Percentiles rank a stretch among this genome's conserved stretches.
Evolutionary conservation across 2,797 vertebrate species (phyloP).

Genomic region (Sebastes cheni): DNA sequence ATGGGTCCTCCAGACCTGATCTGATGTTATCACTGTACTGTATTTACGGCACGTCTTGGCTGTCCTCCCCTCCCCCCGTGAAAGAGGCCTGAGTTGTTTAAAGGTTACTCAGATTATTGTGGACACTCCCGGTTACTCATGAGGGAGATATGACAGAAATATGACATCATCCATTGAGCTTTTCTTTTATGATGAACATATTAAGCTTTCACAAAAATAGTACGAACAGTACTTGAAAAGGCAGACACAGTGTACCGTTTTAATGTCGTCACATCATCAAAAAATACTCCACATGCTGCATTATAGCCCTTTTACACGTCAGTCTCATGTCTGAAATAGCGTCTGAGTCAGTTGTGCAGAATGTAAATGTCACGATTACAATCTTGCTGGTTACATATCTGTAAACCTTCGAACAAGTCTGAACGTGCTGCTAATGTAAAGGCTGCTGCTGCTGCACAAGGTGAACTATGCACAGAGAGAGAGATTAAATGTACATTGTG

Average conservation of each 20-base stretch:
- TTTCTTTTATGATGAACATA: too few relatives aligned
- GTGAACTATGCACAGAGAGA: not conserved
- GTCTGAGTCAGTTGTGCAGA: not conserved
- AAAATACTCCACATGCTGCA: too few relatives aligned
- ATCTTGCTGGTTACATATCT: too few relatives aligned
- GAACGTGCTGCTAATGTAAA: not conserved
- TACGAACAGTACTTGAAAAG: too few relatives aligned
- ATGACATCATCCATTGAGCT: not conserved
- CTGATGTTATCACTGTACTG: not conserved
- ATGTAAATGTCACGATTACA: not conserved
- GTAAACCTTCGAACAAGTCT: too few relatives aligned
- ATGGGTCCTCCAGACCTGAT: conserved; percentile 9
- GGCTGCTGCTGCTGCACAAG: not conserved
- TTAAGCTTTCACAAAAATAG: too few relatives aligned
- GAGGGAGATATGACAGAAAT: not conserved
- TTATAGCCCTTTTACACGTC: not conserved
- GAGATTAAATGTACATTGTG: too few relatives aligned
- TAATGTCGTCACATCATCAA: too few relatives aligned
- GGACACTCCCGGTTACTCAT: not conserved
- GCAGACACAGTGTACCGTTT: too few relatives aligned
- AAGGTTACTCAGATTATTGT: conserved; percentile 6
- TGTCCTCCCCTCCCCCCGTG: not conserved
- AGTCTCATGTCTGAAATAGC: not conserved
- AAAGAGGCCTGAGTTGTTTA: not conserved
- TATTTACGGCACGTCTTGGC: not conserved